These are phyloP conservation scores for Cynopterus sphinx DNA, from an alignment of 2,797 vertebrate species.

Conservation along the genomic window DNA sequence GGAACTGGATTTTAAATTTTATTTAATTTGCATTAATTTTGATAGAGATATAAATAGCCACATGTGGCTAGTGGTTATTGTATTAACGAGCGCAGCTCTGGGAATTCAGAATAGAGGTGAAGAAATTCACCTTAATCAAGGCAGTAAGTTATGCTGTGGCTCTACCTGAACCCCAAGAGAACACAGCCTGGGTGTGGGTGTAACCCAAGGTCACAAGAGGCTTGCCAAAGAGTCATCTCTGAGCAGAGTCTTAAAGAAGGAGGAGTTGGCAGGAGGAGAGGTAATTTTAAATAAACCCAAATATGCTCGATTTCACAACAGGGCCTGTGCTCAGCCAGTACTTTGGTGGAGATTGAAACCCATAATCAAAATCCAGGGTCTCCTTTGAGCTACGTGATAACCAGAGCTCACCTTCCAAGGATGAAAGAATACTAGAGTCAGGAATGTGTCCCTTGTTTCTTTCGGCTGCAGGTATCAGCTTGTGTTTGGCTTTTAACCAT, in stretches of 20 bases:
- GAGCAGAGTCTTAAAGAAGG: neutral
- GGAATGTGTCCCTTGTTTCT: neutral
- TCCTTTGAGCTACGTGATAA: neutral
- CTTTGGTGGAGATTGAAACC: slow-evolving; percentile 18
- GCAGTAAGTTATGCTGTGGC: neutral
- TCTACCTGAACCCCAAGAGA: neutral
- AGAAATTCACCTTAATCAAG: neutral
- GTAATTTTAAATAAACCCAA: slow-evolving; percentile 12
- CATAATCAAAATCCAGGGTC: slow-evolving; percentile 12
- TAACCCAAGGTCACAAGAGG: neutral
- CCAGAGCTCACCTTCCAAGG: neutral
- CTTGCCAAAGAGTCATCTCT: neutral
- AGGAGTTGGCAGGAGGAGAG: neutral
- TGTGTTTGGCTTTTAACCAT: neutral
- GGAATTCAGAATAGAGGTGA: neutral
- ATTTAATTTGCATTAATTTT: neutral
- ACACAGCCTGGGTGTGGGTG: neutral
- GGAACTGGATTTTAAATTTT: neutral
- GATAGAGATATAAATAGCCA: neutral
- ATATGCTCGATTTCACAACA: slow-evolving; percentile 38
- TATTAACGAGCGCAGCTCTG: neutral
- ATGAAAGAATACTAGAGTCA: neutral
- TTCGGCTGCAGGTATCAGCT: neutral
- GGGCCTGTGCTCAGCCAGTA: neutral
- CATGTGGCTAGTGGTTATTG: neutral